A percentile compares a stretch with the other conserved stretches of the same genome.
These are phyloP conservation scores for Phyllotis vaccarum DNA, from an alignment of 2,797 vertebrate genomes.

Conservation along the genomic window DNA sequence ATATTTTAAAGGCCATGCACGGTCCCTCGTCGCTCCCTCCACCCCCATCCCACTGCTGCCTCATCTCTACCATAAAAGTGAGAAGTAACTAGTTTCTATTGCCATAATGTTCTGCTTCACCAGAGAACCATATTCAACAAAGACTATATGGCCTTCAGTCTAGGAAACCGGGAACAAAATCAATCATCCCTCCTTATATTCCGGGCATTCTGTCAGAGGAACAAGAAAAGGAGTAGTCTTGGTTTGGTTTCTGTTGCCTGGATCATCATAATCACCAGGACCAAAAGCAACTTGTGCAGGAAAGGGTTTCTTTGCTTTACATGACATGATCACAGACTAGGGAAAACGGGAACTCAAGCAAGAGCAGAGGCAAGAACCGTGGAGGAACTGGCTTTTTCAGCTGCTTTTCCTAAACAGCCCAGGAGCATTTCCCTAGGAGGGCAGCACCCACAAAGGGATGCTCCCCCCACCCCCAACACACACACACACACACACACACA, in stretches of 20 bases:
- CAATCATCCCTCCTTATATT: not conserved
- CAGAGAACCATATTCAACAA: not conserved
- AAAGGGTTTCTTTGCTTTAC: too few species aligned
- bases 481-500: too few species aligned
- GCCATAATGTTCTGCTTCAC: not conserved
- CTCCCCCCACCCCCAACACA: too few species aligned
- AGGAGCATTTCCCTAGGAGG: not conserved
- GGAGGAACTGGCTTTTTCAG: not conserved
- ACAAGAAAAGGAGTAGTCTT: not conserved
- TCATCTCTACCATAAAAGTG: not conserved
- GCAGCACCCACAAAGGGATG: not conserved
- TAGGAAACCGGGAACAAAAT: not conserved
- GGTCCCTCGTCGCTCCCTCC: too few species aligned
- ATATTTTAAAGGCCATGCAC: not conserved
- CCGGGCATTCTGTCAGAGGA: not conserved
- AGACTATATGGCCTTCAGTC: too few species aligned
- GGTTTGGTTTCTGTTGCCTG: not conserved
- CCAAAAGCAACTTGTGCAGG: not conserved
- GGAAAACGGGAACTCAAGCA: not conserved
- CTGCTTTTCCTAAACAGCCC: too few species aligned
- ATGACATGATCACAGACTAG: not conserved
- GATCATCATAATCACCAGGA: not conserved
- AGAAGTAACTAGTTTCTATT: not conserved
- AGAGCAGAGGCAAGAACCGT: too few species aligned
- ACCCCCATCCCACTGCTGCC: not conserved